These are phyloP conservation scores for Gobionotothen gibberifrons DNA, from an alignment of 2,797 vertebrate species.

Conservation along the genomic window DNA sequence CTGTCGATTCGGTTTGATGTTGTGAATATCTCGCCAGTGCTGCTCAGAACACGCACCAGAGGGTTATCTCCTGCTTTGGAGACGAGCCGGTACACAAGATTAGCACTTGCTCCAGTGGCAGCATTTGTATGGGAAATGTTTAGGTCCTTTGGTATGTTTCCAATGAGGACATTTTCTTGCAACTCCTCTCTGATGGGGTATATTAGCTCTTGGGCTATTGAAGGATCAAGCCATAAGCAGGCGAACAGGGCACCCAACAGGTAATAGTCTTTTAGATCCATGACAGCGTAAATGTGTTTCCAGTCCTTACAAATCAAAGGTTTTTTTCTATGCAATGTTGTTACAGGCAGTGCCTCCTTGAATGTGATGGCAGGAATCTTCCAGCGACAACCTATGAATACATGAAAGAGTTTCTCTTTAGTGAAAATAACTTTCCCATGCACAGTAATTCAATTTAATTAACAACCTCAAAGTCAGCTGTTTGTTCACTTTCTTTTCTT, in stretches of 20 bases:
- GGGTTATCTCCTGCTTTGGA: slow-evolving; percentile 98
- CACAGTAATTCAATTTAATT: slow-evolving; percentile 44
- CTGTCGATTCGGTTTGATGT: slow-evolving; percentile 97
- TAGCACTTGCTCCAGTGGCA: slow-evolving; percentile 93
- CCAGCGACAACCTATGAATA: slow-evolving; percentile 91
- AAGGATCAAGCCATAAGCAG: slow-evolving; percentile 97
- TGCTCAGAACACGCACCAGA: slow-evolving; percentile 96
- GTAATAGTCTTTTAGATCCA: slow-evolving; percentile 99
- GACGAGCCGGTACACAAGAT: slow-evolving; percentile 98
- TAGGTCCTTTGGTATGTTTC: slow-evolving; percentile 99
- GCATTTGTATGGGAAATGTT: slow-evolving; percentile 98
- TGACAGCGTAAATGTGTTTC: slow-evolving; percentile 86
- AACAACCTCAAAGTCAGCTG: slow-evolving; percentile 26
- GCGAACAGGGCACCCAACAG: slow-evolving; percentile 95
- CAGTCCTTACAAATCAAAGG: slow-evolving; percentile 84
- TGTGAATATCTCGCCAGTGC: slow-evolving; percentile 97
- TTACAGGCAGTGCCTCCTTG: slow-evolving; percentile 87
- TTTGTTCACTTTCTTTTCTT: background rate
- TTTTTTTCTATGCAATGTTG: slow-evolving; percentile 86
- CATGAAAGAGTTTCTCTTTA: slow-evolving; percentile 78
- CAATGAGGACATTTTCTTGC: slow-evolving; percentile 98
- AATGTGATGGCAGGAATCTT: slow-evolving; percentile 89
- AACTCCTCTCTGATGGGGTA: slow-evolving; percentile 99
- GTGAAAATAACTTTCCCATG: slow-evolving; percentile 57
- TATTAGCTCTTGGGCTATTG: slow-evolving; percentile 98